Evolutionary conservation across 23 tunicate genomes (phyloP), one percentile per base, ranked within the genome.

Genomic region (Aplidium turbinatum): DNA sequence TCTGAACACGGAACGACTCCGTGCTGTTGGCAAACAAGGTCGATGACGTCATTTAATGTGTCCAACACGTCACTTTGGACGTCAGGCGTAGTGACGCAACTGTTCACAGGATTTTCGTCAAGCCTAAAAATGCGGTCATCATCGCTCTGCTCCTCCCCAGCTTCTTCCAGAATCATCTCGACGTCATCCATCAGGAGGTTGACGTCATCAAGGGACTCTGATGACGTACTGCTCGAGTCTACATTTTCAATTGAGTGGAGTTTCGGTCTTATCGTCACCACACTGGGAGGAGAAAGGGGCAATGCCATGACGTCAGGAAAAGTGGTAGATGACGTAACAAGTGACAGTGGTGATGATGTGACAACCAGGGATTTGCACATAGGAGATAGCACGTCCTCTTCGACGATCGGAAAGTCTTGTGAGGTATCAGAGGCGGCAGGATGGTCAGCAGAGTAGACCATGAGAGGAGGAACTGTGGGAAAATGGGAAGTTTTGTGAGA

Each of bases 361-460:
- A 79, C 23, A 19, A n/a, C n/a, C 30, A 33, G 35, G 27, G 85
- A 70, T 39, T 48, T 33, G 58, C 18, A 55, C 3, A 38, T 46
- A 33, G 68, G 68, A 1, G 68, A 58, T 53, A 67, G 36, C 2
- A 46, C 42, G 3, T 75, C 80, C 54, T 75, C 80, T 31, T 75
- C 80, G 35, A 50, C 80, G 27, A 75, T 75, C n/a, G 87, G 87
- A 47, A 81, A 81, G 73, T 72, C 61, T 24, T 46, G 78, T 34
- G 87, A 81, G 0, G 87, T 81, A 52, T 72, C 33, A 18, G 87
- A 81, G 11, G 87, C 72, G 51, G 87, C 87, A 0, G 87, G 87
- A 55, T 72, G 73, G 38, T 81, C 73, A 11, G 87, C 79, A 13
- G 87, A 81, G 56, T 81, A 78, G 1, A 81, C 31, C 23, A 81